Base-by-base conservation (phyloP, 92 coral and sea anemone genomes). In the Nematostella vectensis region DNA sequence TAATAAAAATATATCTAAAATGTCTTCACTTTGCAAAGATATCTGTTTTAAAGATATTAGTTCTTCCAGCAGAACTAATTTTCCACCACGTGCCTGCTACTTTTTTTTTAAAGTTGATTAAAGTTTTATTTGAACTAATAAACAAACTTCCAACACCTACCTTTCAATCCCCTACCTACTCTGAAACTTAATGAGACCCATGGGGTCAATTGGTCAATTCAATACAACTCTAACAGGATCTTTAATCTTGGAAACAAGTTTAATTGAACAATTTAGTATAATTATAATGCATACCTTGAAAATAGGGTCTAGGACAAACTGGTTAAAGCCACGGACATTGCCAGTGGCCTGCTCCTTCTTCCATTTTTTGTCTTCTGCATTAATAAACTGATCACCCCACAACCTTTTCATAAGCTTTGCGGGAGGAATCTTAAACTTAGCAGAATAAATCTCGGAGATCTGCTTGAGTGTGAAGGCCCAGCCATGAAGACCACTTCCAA, bases 401-500 rank as follows among this genome's bases (percentile, higher is more conserved):
- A 89, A 59, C 3, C 96, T 73, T 27, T 62, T 80, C 96, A 85
- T 91, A 23, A 91, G 80, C 72, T 85, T 85, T 2, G 80, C 61
- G 0, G 89, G 86, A 31, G 74, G 81, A 59, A 85, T 77, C 67
- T 85, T 89, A 38, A 89, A 85, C 79, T 89, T 89, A 9, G 49
- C 28, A 10, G 81, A 62, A 61, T 89, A 89, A 15, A 89, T 77
- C 48, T 85, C 95, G 2, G 95, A 70, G 78, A 89, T 85, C 72
- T 89, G 97, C 64, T 89, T 89, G 33, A 89, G 59, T 28, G 95
- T 80, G 60, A 89, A 89, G 1, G 97, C 97, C 97, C 97, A 89
- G n/a, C 97, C 97, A 67, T 89, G 97, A 42, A 89, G 97, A 9
- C 97, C 97, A 20, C 94, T 83, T 26, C 97, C 97, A 85, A 89